A percentile compares a stretch with the other conserved stretches of the same genome.
Conservation (phyloP, 2,113 vertebrate genomes). For the Antechinus stuartii region DNA sequence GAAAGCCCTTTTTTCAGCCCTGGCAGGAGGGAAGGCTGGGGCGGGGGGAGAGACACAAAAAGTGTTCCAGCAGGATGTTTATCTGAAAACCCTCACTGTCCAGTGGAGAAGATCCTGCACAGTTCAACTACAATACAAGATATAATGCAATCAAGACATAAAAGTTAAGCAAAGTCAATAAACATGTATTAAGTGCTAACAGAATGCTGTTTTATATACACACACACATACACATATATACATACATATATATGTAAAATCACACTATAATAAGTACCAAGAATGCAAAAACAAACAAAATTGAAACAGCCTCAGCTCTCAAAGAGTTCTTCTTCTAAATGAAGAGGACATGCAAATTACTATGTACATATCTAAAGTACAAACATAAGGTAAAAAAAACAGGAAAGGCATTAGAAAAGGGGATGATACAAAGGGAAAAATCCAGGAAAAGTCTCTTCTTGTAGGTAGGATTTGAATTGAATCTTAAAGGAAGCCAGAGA, state of each 20-base stretch:
- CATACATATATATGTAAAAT: too few relatives aligned
- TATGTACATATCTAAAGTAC: not conserved
- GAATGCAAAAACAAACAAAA: not conserved
- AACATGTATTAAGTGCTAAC: not conserved
- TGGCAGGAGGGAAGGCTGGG: too few relatives aligned
- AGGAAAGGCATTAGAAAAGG: not conserved
- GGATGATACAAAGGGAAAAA: not conserved
- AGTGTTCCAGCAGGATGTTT: not conserved
- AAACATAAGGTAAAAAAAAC: not conserved
- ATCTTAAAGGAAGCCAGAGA: not conserved
- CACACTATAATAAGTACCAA: not conserved
- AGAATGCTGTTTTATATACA: too few relatives aligned
- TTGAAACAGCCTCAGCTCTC: not conserved
- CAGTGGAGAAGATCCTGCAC: not conserved
- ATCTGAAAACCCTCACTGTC: not conserved
- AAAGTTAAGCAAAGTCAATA: not conserved
- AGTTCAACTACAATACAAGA: not conserved
- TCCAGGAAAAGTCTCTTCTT: not conserved
- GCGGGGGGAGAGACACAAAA: not conserved
- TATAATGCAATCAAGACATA: not conserved
- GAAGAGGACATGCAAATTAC: not conserved
- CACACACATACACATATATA: too few relatives aligned
- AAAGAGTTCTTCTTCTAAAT: not conserved
- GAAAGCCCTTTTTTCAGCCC: not conserved
- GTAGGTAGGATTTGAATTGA: not conserved